Conservation (phyloP, 2,113 vertebrate genomes). For the Bostrychus sinensis region DNA sequence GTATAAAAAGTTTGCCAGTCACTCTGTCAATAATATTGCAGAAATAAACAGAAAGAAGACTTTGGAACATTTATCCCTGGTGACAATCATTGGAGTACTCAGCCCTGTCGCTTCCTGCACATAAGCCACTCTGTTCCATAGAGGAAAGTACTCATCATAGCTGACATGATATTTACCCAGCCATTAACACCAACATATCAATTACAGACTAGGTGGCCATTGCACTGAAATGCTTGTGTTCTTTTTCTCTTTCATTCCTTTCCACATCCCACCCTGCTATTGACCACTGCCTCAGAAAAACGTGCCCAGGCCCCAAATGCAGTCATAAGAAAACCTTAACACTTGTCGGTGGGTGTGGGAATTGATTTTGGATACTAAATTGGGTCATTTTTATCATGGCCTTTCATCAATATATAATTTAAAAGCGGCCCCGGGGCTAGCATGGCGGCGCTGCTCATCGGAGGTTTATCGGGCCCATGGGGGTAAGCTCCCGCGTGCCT, state of each 20-base stretch:
- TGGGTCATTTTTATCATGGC: constrained; percentile 70
- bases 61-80: constrained; percentile 27
- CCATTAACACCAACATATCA: constrained; percentile 44
- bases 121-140: constrained; percentile 33
- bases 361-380: constrained; percentile 74
- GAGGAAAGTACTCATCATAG: constrained; percentile 36
- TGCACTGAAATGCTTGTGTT: constrained; percentile 31
- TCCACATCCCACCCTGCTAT: constrained; percentile 44
- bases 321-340: constrained; percentile 57
- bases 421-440: constrained; percentile 49
- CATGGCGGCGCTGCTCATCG: constrained; percentile 43
- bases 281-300: constrained; percentile 54
- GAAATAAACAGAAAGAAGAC: constrained; percentile 23
- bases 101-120: constrained; percentile 7
- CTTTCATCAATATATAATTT: constrained; percentile 70
- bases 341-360: constrained; percentile 35
- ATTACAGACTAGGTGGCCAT: constrained; percentile 51
- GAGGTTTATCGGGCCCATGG: constrained; percentile 46
- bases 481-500: constrained; percentile 44
- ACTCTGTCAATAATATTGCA: constrained; percentile 63
- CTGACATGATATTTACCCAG: constrained; percentile 49
- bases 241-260: constrained; percentile 36
- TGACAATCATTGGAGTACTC: constrained; percentile 42
- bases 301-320: constrained; percentile 58
- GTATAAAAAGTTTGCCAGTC: no score